phyloP scores from a whole-genome alignment of 2,113 vertebrate genomes.

The Scartelaos histophorus region DNA sequence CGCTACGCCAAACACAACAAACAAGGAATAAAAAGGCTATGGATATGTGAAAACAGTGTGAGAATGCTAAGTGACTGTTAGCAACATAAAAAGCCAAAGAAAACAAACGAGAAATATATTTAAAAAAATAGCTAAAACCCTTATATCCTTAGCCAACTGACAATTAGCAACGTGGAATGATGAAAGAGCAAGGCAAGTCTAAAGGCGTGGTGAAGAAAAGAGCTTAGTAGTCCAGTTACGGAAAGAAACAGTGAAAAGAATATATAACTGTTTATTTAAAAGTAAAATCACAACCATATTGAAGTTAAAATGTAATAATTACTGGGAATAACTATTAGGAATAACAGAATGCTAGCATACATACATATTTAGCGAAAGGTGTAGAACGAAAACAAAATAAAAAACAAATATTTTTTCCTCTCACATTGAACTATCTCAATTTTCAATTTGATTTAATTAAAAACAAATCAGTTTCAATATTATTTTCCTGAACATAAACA shows the following conservation, averaged over 20 bases:
- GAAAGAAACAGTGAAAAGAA: not conserved
- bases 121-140: not conserved
- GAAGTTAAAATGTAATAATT: no score
- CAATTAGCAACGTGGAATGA: not conserved
- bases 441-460: no score
- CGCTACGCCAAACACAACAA: conserved; percentile 3
- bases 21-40: not conserved
- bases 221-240: not conserved
- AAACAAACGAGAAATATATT: not conserved
- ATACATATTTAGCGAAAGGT: no score
- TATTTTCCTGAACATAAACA: no score
- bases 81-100: not conserved
- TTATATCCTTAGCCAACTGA: not conserved
- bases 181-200: not conserved
- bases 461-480: no score
- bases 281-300: no score
- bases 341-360: no score
- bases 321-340: no score
- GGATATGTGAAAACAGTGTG: not conserved
- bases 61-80: not conserved
- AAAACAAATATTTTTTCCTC: no score
- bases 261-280: no score
- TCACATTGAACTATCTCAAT: no score
- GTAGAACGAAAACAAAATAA: no score
- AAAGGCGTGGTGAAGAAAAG: not conserved